phyloP scores from a whole-genome alignment of 2,888 invertebrate genomes.

The Smittia sp. region DNA sequence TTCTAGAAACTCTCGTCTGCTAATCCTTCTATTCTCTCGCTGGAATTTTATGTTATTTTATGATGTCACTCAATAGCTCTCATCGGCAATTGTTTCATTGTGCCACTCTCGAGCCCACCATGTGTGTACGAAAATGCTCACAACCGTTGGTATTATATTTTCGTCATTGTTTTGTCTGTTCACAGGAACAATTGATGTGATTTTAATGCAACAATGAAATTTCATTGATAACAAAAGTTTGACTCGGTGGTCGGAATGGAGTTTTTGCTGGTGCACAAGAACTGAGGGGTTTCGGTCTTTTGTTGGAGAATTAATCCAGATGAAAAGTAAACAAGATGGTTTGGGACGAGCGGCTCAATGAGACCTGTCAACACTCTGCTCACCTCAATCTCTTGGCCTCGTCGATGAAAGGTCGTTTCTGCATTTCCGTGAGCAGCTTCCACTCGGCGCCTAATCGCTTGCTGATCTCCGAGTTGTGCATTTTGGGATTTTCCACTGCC shows the following conservation, averaged over 20 bases:
- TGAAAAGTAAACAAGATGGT: conserved; percentile 21
- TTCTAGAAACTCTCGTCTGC: too few species aligned
- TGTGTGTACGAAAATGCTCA: background rate
- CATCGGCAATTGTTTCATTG: conserved; percentile 15
- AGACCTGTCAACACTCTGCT: conserved; percentile 46
- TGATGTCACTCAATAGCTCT: background rate
- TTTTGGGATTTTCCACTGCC: conserved; percentile 91
- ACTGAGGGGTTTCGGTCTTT: background rate
- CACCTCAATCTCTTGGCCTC: conserved; percentile 85
- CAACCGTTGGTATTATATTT: conserved; percentile 8
- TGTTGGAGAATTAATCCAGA: background rate
- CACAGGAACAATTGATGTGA: conserved; percentile 35
- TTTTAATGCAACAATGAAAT: conserved; percentile 38
- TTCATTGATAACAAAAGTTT: conserved; percentile 37
- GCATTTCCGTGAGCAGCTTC: conserved; percentile 81
- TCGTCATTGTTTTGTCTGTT: background rate
- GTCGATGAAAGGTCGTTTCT: conserved; percentile 86
- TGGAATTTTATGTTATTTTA: conserved; percentile 5
- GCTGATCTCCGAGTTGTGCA: conserved; percentile 90
- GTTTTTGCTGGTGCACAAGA: background rate
- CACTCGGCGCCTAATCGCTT: conserved; percentile 84
- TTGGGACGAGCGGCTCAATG: background rate
- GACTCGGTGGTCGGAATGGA: conserved; percentile 21
- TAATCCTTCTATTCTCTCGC: background rate
- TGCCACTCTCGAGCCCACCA: background rate